Evolutionary conservation across 2,888 invertebrate genomes (phyloP), one percentile per base, ranked within the genome.

Genomic region (Octonoba sinensis): DNA sequence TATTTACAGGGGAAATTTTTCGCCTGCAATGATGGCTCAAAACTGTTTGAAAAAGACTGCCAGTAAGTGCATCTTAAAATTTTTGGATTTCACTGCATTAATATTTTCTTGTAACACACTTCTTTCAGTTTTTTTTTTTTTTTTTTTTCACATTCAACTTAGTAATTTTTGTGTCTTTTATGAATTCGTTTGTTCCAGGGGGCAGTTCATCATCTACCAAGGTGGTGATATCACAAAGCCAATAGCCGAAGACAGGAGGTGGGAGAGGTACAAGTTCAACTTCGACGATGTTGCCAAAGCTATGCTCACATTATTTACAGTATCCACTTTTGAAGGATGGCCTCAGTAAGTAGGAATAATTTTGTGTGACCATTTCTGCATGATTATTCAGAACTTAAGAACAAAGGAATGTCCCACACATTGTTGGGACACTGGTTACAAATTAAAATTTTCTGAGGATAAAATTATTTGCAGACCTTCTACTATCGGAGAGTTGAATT

Each of bases 241-340:
- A 91, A 85, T 91, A 88, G 70, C 91, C 91, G 86, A 91, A 86
- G 91, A 93, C 83, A 91, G 99, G 85, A 91, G 91, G 85, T 99
- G 99, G 99, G 90, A 89, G 46, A 92, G 93, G 85, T 95, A 97
- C 88, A 92, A 93, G 87, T 99, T 99, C 89, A 97, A 99, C 90
- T 99, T 99, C 89, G 99, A 99, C 90, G 95, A 99, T 89, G 99
- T 99, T 62, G 94, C 94, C 86, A 96, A 97, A 89, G 99, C 97
- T 75, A 97, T 99, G 98, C 91, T 99, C 73, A 99, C 99, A 0
- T 91, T 99, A 64, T 99, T 99, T 89, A 99, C 99, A 4, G 99
- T 99, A 27, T 97, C 99, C 56, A 99, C 99, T 64, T 99, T 99
- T 91, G 99, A 99, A 90, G 99, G 99, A 86, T 99, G 99, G 99